Conservation (phyloP, 2,888 invertebrate genomes). For the Aplocera efformata region DNA sequence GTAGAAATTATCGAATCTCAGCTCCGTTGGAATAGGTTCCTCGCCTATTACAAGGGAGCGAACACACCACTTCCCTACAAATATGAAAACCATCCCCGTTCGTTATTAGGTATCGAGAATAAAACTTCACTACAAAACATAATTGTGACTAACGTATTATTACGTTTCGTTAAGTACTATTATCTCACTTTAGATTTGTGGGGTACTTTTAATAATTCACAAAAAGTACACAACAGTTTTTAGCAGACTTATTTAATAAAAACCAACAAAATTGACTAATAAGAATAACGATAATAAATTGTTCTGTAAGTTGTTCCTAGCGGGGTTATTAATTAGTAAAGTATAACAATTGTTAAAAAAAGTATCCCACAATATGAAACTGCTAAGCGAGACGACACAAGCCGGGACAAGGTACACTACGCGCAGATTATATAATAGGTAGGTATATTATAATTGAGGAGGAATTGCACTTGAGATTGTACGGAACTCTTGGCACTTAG, state of each 20-base stretch:
- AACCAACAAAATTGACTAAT: conserved; percentile 9
- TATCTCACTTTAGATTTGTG: conserved; percentile 53
- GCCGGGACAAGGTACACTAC: conserved; percentile 28
- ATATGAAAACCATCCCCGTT: conserved; percentile 36
- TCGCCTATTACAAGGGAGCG: conserved; percentile 9
- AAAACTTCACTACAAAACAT: conserved; percentile 73
- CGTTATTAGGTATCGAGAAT: conserved; percentile 50
- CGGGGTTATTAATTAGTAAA: conserved; percentile 23
- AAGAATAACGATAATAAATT: conserved; percentile 10
- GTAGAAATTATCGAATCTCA: conserved; percentile 2
- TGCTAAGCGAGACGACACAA: conserved; percentile 46
- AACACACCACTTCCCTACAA: conserved; percentile 31
- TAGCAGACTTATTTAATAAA: not conserved
- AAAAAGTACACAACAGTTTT: not conserved
- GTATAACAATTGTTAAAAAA: conserved; percentile 28
- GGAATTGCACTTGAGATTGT: conserved; percentile 71
- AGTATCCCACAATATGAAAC: conserved; percentile 42
- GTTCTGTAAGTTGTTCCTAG: conserved; percentile 5
- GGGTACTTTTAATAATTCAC: conserved; percentile 48
- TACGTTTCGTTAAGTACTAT: conserved; percentile 21
- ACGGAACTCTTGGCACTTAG: conserved; percentile 73
- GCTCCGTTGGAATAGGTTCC: conserved; percentile 7
- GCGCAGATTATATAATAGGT: conserved; percentile 33
- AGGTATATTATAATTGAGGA: conserved; percentile 60
- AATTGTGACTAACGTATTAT: conserved; percentile 55